Conservation (phyloP, 1,140 invertebrate genomes). For the Calephelis nemesis region DNA sequence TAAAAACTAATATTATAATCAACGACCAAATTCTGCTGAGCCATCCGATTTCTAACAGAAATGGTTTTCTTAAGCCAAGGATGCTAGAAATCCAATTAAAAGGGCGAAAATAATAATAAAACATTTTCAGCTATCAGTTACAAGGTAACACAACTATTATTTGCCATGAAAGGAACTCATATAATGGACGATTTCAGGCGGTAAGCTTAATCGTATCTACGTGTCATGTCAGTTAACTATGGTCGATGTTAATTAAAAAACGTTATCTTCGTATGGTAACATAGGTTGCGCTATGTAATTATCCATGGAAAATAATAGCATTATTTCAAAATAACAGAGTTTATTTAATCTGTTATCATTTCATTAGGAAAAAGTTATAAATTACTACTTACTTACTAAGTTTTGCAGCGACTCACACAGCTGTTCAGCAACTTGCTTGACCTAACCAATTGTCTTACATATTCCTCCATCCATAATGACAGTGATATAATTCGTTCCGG, state of each 20-base stretch:
- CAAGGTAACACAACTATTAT: neutral
- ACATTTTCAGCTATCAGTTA: constrained; percentile 36
- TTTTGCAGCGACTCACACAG: no score
- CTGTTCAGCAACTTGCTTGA: no score
- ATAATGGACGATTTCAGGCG: neutral
- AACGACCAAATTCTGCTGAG: constrained; percentile 34
- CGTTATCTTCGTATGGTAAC: neutral
- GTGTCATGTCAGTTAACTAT: neutral
- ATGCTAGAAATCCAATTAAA: constrained; percentile 43
- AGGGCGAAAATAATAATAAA: constrained; percentile 45
- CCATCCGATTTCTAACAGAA: constrained; percentile 20
- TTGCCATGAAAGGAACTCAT: neutral
- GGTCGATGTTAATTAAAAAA: neutral
- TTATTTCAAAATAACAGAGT: neutral
- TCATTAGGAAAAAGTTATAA: neutral
- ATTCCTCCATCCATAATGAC: no score
- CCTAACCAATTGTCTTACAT: no score
- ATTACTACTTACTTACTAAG: no score
- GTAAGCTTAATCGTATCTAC: no score
- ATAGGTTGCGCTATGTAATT: neutral
- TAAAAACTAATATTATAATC: constrained; percentile 21
- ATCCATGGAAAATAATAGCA: neutral
- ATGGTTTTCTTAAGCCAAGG: constrained; percentile 47
- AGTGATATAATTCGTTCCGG: no score
- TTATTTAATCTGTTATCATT: neutral